These are phyloP conservation scores for Drosophila mojavensis DNA, from an alignment of 1,140 invertebrate species.

Conservation along the genomic window DNA sequence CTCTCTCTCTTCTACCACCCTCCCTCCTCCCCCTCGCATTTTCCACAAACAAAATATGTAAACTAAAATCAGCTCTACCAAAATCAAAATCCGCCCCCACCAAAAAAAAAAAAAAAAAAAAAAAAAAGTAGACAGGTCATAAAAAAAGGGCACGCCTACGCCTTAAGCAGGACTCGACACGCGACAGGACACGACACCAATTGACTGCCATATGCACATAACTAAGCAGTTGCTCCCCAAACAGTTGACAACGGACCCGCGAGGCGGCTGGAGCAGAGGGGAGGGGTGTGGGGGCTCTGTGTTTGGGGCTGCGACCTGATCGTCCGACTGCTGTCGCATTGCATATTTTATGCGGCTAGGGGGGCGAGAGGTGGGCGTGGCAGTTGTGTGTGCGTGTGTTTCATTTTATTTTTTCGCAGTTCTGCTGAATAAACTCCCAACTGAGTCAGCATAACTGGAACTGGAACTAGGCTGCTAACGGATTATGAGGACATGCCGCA, in stretches of 20 bases:
- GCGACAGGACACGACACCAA: slow-evolving; percentile 60
- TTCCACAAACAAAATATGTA: too few relatives aligned
- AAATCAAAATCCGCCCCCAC: not conserved
- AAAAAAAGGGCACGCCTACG: slow-evolving; percentile 16
- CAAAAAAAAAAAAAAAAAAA: not conserved
- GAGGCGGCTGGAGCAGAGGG: not conserved
- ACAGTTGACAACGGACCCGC: slow-evolving; percentile 21
- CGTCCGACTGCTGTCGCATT: slow-evolving; percentile 37
- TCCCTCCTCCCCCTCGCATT: too few relatives aligned
- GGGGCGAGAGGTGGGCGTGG: not conserved
- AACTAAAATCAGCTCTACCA: too few relatives aligned
- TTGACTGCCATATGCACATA: slow-evolving; percentile 76
- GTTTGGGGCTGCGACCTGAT: not conserved
- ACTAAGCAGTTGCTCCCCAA: slow-evolving; percentile 64
- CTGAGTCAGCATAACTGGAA: slow-evolving; percentile 73
- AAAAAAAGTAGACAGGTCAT: not conserved
- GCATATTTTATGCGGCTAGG: slow-evolving; percentile 34
- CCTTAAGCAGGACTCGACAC: slow-evolving; percentile 10
- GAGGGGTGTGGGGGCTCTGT: too few relatives aligned
- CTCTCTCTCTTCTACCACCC: too few relatives aligned
- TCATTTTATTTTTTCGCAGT: slow-evolving; percentile 8
- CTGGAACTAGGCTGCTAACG: slow-evolving; percentile 76
- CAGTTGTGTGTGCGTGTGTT: not conserved
- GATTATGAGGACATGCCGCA: slow-evolving; percentile 81
- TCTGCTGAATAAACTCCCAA: slow-evolving; percentile 44